Evolutionary conservation across 1,140 invertebrate species (phyloP).

Genomic region (Polyergus mexicanus): DNA sequence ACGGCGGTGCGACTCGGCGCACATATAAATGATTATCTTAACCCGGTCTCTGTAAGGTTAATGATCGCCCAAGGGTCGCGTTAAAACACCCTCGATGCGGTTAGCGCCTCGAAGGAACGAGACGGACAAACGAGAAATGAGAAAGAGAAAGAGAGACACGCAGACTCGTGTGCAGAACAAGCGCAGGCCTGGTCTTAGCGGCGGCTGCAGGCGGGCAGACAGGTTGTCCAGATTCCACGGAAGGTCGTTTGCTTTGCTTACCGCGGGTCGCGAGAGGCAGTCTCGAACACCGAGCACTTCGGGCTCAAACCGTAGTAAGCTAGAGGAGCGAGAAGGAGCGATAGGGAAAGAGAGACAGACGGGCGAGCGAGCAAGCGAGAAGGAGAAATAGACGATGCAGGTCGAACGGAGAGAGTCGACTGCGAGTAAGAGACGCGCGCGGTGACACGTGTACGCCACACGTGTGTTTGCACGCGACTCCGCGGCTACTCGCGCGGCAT

Average conservation of each 20-base stretch:
- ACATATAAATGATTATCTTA: constrained; percentile 41
- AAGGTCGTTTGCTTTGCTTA: constrained; percentile 87
- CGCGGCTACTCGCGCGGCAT: constrained; percentile 10
- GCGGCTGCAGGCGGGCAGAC: constrained; percentile 84
- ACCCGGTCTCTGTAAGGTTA: constrained; percentile 54
- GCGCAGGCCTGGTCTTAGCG: constrained; percentile 80
- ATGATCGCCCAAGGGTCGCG: constrained; percentile 74
- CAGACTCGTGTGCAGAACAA: constrained; percentile 78
- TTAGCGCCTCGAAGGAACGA: constrained; percentile 62
- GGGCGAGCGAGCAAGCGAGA: constrained; percentile 6
- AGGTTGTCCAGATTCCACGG: constrained; percentile 87
- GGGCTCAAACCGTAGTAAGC: constrained; percentile 70
- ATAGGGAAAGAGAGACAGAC: constrained; percentile 22
- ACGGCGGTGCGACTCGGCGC: constrained; percentile 10
- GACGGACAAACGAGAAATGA: constrained; percentile 53
- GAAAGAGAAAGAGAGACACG: constrained; percentile 43
- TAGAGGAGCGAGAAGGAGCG: constrained; percentile 58
- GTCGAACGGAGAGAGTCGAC: constrained; percentile 10
- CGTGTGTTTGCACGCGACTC: constrained; percentile 69
- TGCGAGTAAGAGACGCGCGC: constrained; percentile 27
- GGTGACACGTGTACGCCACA: constrained; percentile 70
- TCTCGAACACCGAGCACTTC: constrained; percentile 81
- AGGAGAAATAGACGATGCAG: constrained; percentile 31
- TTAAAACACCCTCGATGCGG: constrained; percentile 71
- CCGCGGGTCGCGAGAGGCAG: constrained; percentile 82